phyloP scores from a whole-genome alignment of 1,140 invertebrate species.

The Macrostomum lignano region DNA sequence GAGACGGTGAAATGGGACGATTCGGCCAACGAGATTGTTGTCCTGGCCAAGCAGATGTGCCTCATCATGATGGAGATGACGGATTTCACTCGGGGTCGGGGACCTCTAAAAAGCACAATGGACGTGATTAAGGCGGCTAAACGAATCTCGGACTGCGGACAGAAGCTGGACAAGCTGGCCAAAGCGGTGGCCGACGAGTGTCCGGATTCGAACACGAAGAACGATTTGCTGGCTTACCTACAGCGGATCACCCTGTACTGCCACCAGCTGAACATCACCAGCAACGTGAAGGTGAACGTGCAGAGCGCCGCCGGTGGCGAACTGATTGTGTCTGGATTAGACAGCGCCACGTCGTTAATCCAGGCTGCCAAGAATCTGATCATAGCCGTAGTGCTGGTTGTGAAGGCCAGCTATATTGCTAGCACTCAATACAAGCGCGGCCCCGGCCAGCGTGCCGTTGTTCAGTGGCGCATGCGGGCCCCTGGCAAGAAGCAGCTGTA shows the following conservation, averaged over 20 bases:
- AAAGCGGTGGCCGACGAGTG: conserved; percentile 83
- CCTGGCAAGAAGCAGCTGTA: conserved; percentile 90
- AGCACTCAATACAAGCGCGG: conserved; percentile 50
- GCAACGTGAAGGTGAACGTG: conserved; percentile 95
- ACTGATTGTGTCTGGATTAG: conserved; percentile 57
- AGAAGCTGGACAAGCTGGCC: conserved; percentile 76
- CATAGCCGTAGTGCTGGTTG: conserved; percentile 89
- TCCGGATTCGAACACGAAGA: conserved; percentile 83
- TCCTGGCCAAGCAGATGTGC: conserved; percentile 93
- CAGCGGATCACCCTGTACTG: conserved; percentile 85
- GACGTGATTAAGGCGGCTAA: conserved; percentile 94
- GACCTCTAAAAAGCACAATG: conserved; percentile 92
- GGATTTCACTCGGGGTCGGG: conserved; percentile 85
- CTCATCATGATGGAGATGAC: conserved; percentile 99
- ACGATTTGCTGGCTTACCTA: conserved; percentile 75
- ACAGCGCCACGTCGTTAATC: conserved; percentile 92
- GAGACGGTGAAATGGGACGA: conserved; percentile 99
- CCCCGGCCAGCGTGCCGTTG: conserved; percentile 47
- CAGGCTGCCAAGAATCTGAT: conserved; percentile 95
- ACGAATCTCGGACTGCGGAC: conserved; percentile 90
- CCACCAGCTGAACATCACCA: conserved; percentile 94
- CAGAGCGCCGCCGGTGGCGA: conserved; percentile 93
- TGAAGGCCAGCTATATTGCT: conserved; percentile 88
- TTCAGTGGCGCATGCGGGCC: conserved; percentile 97
- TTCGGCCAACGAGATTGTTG: conserved; percentile 93